Evolutionary conservation across 2,113 vertebrate species (phyloP), one percentile per base, ranked within the genome.

Genomic region (Empidonax traillii): DNA sequence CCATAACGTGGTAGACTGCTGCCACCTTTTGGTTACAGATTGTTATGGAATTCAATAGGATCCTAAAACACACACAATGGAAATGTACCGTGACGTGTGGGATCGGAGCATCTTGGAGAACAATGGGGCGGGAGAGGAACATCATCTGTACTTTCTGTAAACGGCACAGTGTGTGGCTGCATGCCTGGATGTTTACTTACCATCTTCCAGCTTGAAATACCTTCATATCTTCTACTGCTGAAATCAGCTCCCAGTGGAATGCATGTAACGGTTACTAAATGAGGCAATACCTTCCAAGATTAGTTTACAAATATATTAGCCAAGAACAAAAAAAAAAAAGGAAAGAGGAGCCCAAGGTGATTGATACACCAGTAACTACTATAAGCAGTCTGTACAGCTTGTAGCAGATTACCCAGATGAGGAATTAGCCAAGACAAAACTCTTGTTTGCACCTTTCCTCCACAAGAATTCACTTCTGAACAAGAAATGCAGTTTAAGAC

Each of bases 1-100:
- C 10, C 31, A 25, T 2, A 49, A 18, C 0, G 37, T 18, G 35
- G 93, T 49, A 37, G 25, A 33, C 23, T 95, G 91, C 95, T 96
- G 96, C 96, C 96, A 94, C 87, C 96, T 94, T 55, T 90, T 68
- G 96, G 93, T 62, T 44, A 79, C 19, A 91, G n/a, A 41, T 4
- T 12, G 25, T 1, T 55, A 43, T 10, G 20, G 72, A 85, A 35
- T 28, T 6, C 43, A 39, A 33, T 31, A 46, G 30, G 6, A 47
- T 67, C 14, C 39, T 12, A 14, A 77, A 39, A 12, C 0, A 3
- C 14, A 33, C 5, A 5, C 2, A 44, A 33, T 11, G 25, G 49
- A 53, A 86, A 86, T 8, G 22, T 8, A 21, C 11, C 2, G 30
- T 30, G 33, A 41, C 0, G 0, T 1, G 27, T 28, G 77, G 52